phyloP scores from a whole-genome alignment of 2,113 vertebrate genomes.

The Marmota monax region DNA sequence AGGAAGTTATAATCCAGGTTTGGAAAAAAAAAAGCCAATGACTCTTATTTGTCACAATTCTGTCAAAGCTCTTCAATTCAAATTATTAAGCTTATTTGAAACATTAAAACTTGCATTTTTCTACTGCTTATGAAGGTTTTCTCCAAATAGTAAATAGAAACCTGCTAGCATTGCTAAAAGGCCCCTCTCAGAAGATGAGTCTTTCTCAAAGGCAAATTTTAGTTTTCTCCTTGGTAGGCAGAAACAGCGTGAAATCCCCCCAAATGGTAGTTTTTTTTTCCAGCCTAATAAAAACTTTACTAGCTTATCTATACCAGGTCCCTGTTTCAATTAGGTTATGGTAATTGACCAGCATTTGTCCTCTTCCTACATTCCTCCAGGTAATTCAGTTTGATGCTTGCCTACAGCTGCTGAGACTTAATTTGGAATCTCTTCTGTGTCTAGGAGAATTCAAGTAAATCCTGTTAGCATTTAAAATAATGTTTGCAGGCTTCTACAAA shows the following conservation, averaged over 20 bases:
- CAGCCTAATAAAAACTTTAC: conserved; percentile 55
- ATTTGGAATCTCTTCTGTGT: conserved; percentile 33
- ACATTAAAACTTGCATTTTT: background rate
- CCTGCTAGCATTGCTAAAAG: background rate
- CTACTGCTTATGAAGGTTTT: background rate
- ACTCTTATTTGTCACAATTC: background rate
- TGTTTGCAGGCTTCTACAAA: conserved; percentile 57
- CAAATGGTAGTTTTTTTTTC: background rate
- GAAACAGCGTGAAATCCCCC: conserved; percentile 1
- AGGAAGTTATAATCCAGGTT: background rate
- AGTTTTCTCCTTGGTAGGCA: background rate
- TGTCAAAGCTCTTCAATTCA: background rate
- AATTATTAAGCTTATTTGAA: background rate
- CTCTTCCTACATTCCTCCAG: background rate
- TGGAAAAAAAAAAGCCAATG: background rate
- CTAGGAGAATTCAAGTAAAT: conserved; percentile 56
- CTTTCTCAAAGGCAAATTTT: conserved; percentile 35
- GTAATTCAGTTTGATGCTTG: conserved; percentile 53
- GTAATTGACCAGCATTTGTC: conserved; percentile 68
- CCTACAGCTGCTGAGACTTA: conserved; percentile 58
- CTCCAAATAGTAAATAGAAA: background rate
- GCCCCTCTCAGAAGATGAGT: background rate
- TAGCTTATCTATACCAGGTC: background rate
- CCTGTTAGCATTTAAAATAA: conserved; percentile 67
- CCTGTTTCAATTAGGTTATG: conserved; percentile 7